Percentiles rank a stretch among this genome's conserved stretches.
These are phyloP conservation scores for Brenthis ino DNA, from an alignment of 2,888 invertebrate species.

Conservation along the genomic window DNA sequence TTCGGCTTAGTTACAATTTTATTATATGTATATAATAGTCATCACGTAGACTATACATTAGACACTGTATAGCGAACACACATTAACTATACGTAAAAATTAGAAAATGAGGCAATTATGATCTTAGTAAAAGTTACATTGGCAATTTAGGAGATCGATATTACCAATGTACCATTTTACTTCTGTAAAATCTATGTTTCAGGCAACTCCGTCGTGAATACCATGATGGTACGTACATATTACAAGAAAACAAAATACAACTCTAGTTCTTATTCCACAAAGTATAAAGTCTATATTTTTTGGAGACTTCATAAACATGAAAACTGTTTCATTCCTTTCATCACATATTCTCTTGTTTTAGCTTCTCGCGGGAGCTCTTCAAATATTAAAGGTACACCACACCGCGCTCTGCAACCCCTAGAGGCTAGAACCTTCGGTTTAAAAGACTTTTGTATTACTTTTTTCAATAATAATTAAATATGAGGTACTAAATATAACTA, in stretches of 20 bases:
- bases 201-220: slow-evolving; percentile 10
- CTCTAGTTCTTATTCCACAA: slow-evolving; percentile 12
- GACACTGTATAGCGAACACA: no score
- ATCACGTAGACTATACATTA: no score
- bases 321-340: slow-evolving; percentile 26
- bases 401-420: slow-evolving; percentile 1
- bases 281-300: slow-evolving; percentile 7
- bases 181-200: background rate
- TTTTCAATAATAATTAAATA: background rate
- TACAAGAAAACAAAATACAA: background rate
- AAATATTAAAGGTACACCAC: slow-evolving; percentile 31
- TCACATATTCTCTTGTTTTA: slow-evolving; percentile 30
- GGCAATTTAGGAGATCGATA: slow-evolving; percentile 7
- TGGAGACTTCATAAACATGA: slow-evolving; percentile 22
- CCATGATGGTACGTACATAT: slow-evolving; percentile 1
- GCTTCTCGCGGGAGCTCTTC: slow-evolving; percentile 25
- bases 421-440: slow-evolving; percentile 1
- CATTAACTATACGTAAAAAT: no score
- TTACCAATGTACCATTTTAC: slow-evolving; percentile 12
- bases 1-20: no score
- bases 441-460: background rate
- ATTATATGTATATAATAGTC: no score
- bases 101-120: no score
- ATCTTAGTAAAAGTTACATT: slow-evolving; percentile 1
- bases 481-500: no score